Evolutionary conservation across 2,797 vertebrate genomes (phyloP).

Genomic region (Avahi laniger): DNA sequence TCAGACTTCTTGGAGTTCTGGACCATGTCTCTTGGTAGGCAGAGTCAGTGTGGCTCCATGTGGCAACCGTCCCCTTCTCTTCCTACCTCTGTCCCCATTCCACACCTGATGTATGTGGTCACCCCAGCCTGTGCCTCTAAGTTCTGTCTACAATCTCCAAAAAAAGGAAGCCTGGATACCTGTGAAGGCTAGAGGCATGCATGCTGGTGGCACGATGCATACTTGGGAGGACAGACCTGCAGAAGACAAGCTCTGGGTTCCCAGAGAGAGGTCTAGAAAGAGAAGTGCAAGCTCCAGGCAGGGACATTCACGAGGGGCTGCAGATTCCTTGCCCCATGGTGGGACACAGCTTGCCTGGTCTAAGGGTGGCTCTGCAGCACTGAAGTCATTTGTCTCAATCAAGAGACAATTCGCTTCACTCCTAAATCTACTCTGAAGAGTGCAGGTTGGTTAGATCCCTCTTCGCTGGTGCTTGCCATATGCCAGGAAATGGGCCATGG

Average conservation of each 20-base stretch:
- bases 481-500: not conserved
- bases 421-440: not conserved
- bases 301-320: not conserved
- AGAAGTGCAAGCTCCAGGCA: not conserved
- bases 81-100: not conserved
- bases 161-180: not conserved
- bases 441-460: not conserved
- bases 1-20: not conserved
- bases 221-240: not conserved
- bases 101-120: not conserved
- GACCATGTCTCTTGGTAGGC: not conserved
- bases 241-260: not conserved
- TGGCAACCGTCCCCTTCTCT: not conserved
- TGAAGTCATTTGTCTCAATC: not conserved
- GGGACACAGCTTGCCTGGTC: not conserved
- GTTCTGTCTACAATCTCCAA: not conserved
- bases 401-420: not conserved
- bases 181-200: not conserved
- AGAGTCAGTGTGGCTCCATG: not conserved
- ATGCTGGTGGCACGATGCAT: fast-evolving
- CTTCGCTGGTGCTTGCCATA: not conserved
- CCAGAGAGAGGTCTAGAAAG: not conserved
- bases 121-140: not conserved
- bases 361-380: not conserved
- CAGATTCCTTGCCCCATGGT: not conserved